These are phyloP conservation scores for Macrotrachela quadricornifera DNA, from an alignment of 1,140 invertebrate species.

Conservation along the genomic window DNA sequence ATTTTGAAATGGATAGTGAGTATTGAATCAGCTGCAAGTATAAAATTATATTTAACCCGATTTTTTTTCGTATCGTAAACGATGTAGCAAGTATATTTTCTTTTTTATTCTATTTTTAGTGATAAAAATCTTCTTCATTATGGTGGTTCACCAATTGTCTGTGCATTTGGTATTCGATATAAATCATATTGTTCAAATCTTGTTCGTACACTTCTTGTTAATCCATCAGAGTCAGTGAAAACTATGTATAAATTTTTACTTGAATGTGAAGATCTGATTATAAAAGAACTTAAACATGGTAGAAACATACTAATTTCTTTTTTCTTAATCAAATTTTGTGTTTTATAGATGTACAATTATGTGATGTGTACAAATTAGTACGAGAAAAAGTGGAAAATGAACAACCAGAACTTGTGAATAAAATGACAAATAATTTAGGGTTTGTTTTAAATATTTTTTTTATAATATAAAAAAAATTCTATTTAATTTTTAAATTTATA, in stretches of 20 bases:
- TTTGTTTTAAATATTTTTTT: slow-evolving; percentile 19
- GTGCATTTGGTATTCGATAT: slow-evolving; percentile 75
- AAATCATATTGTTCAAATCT: slow-evolving; percentile 97
- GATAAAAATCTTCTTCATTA: slow-evolving; percentile 84
- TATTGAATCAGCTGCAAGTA: no score
- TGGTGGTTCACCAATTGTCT: slow-evolving; percentile 59
- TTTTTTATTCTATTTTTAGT: slow-evolving; percentile 32
- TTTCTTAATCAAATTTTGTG: no score
- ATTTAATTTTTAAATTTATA: slow-evolving; percentile 13
- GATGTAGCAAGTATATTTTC: no score
- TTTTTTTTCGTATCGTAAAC: no score
- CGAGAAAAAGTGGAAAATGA: slow-evolving; percentile 62
- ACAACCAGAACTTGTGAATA: slow-evolving; percentile 64
- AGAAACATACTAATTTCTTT: slow-evolving; percentile 44
- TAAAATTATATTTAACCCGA: no score
- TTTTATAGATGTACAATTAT: no score
- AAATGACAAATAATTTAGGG: slow-evolving; percentile 79
- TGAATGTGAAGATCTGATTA: slow-evolving; percentile 68
- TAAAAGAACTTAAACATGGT: slow-evolving; percentile 57
- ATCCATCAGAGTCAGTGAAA: slow-evolving; percentile 55
- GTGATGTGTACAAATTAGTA: slow-evolving; percentile 13
- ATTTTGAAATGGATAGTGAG: no score
- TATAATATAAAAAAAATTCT: not conserved
- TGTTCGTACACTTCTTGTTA: slow-evolving; percentile 82
- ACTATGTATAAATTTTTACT: slow-evolving; percentile 77